phyloP scores from a whole-genome alignment of 1,140 invertebrate species.

The Drosophila azteca region DNA sequence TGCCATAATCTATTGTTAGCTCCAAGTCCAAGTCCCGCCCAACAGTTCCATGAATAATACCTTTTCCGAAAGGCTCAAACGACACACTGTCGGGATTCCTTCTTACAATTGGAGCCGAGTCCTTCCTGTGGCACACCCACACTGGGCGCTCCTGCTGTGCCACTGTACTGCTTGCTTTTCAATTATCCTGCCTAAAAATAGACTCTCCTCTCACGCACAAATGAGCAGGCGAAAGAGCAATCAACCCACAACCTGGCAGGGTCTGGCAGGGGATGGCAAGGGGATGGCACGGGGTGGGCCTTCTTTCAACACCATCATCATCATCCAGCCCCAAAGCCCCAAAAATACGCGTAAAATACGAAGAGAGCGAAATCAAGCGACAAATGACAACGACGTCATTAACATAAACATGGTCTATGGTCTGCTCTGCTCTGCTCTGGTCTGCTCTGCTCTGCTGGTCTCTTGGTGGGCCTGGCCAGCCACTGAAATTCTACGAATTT shows the following conservation, averaged over 20 bases:
- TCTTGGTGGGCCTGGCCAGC: constrained; percentile 28
- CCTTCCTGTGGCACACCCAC: constrained; percentile 15
- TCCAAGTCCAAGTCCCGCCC: constrained; percentile 1
- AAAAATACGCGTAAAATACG: background rate
- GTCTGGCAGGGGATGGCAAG: background rate
- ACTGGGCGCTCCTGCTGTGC: constrained; percentile 44
- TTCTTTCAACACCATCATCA: constrained; percentile 31
- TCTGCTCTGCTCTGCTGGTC: too few relatives aligned
- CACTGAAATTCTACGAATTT: constrained; percentile 44
- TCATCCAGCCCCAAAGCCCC: background rate
- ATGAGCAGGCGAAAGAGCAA: constrained; percentile 23
- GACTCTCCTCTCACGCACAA: constrained; percentile 22
- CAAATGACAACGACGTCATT: constrained; percentile 68
- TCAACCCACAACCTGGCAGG: constrained; percentile 16
- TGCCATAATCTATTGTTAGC: constrained; percentile 40
- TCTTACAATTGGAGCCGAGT: constrained; percentile 50
- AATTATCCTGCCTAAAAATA: constrained; percentile 78
- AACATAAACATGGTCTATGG: constrained; percentile 52
- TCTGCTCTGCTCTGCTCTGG: constrained; percentile 1
- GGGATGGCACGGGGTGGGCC: background rate
- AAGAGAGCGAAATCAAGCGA: constrained; percentile 19
- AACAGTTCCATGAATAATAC: constrained; percentile 66
- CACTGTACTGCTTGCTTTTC: constrained; percentile 60
- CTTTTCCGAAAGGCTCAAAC: constrained; percentile 17
- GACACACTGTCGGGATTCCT: constrained; percentile 42